Base-by-base conservation (phyloP, 2,797 vertebrate species). In the Garrulus glandarius region DNA sequence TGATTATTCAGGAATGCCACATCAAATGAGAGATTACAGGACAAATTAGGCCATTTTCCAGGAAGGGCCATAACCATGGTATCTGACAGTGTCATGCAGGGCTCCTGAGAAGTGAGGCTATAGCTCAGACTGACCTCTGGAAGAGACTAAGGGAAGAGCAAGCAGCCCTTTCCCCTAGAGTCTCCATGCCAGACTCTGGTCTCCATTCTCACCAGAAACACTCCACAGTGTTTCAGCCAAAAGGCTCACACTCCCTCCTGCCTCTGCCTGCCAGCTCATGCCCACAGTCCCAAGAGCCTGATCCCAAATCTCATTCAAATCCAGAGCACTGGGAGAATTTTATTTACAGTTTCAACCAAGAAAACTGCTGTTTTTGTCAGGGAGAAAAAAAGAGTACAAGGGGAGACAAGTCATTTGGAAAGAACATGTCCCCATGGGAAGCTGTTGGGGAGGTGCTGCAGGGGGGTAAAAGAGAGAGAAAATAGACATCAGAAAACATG, bases 21-120 rank as follows among this genome's bases (percentile, higher is more conserved):
- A 79, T 90, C 79, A 89, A 67, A 94, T 68, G 22, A 84, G 69
- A 78, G 59, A 93, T 94, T 87, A 92, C 85, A 76, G 57, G 63
- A 60, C 50, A 87, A 84, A 68, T 5, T 78, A 79, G 81, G 44
- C 55, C 23, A 5, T 87, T 89, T 94, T 81, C 70, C 69, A 63
- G 60, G 55, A 81, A 84, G 23, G 44, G 36, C 53, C 49, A 91
- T 46, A 63, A 64, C 67, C 4, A 5, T 9, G 24, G 39, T 44
- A 77, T 41, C 41, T 41, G 49, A 63, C 4, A 15, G 36, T 11
- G 23, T 72, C 63, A n/a, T 29, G 63, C 43, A 65, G 74, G 29
- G 23, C 52, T 82, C 46, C 65, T 71, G 72, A 80, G 59, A 63
- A 82, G 83, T 1, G 2, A 70, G 56, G 43, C 23, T 30, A 16